phyloP scores from a whole-genome alignment of 1,140 invertebrate species.

The Maniola jurtina region DNA sequence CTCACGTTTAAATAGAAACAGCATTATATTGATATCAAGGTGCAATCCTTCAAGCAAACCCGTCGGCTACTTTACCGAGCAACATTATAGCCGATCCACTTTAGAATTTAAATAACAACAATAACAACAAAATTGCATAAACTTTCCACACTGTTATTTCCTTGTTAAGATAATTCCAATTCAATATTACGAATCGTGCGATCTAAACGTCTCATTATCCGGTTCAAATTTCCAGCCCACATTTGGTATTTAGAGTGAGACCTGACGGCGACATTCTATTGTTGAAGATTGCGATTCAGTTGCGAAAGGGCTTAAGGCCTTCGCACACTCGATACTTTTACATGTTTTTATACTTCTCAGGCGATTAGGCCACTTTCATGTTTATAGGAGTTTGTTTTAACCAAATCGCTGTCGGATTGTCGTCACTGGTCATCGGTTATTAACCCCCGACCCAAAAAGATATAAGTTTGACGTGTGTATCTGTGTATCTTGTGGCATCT shows the following conservation, averaged over 20 bases:
- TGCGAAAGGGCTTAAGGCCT: conserved; percentile 16
- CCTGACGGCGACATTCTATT: conserved; percentile 40
- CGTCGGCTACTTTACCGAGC: neutral
- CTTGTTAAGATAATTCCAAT: conserved; percentile 15
- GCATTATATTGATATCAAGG: neutral
- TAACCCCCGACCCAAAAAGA: too few relatives aligned
- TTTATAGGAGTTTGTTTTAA: too few relatives aligned
- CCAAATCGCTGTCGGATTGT: too few relatives aligned
- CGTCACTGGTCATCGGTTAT: too few relatives aligned
- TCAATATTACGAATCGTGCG: conserved; percentile 15
- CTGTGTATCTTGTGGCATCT: too few relatives aligned
- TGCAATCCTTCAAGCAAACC: neutral
- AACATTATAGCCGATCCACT: neutral
- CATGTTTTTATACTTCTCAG: too few relatives aligned
- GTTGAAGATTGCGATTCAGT: conserved; percentile 29
- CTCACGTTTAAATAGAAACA: neutral
- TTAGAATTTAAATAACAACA: conserved; percentile 1
- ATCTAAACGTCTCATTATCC: conserved; percentile 23
- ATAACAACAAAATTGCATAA: conserved; percentile 13
- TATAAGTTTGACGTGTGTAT: too few relatives aligned
- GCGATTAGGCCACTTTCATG: too few relatives aligned
- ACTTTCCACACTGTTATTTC: conserved; percentile 13
- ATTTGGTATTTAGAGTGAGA: conserved; percentile 41
- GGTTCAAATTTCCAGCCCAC: conserved; percentile 40
- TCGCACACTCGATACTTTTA: neutral